Base-by-base conservation (phyloP, 92 coral and sea anemone genomes). In the Zoanthus sansibaricus region DNA sequence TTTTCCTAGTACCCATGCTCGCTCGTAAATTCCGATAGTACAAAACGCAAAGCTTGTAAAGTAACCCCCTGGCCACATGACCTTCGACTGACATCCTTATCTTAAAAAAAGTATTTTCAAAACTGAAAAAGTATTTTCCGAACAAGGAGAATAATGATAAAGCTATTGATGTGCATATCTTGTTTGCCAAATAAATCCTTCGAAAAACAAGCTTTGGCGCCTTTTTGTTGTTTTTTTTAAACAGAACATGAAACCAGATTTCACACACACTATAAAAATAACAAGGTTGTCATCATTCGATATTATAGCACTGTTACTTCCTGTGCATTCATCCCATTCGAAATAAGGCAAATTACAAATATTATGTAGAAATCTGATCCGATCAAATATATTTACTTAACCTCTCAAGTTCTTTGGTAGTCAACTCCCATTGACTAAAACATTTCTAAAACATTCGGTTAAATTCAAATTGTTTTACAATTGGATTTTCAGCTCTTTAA, bases 401-500 rank as follows among this genome's bases (percentile, higher is more conserved):
- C 85, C 85, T 49, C 59, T 66, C 18, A 46, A 80, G 85, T 80
- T 80, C 85, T 80, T 80, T 25, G 74, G 85, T 80, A 66, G 85
- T 80, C 75, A 56, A 76, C 74, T 69, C 10, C 25, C 4, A 20
- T 7, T 7, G 42, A 16, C 47, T 11, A 6, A 17, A 62, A 62
- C 12, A 17, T 62, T 62, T 20, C 55, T 3, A 49, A 17, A 33
- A 33, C 74, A 25, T 25, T 31, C 6, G 31, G 74, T 12, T 25
- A 30, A 9, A 7, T 69, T 44, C 14, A 69, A 46, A 6, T 21
- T 69, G 74, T 69, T 69, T 69, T 33, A 67, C 13, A 69, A 46
- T 6, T 31, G 46, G 17, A n/a, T 31, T 15, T 69, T 8, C 31
- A 17, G 1, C 9, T 20, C 30, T 20, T 3, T n/a, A 9, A 9